Base-by-base conservation (phyloP, 2,888 invertebrate species). In the Punctoribates punctum region DNA sequence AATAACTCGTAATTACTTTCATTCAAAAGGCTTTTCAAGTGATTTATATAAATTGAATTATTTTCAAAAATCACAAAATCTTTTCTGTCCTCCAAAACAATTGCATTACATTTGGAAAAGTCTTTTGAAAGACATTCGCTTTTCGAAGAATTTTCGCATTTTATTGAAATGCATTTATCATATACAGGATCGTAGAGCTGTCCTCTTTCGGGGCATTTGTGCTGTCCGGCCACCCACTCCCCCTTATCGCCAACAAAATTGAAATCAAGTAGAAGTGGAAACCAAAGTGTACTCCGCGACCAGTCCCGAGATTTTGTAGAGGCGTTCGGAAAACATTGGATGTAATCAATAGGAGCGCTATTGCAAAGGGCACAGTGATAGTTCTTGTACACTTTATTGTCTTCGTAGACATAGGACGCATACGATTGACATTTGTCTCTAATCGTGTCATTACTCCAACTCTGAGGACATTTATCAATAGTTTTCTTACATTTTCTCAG, bases 31-130 rank as follows among this genome's bases (percentile, higher is more conserved):
- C 51, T 77, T 11, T 38, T 27, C 2, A 77, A 62, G 8, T 34
- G 9, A n/a, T 77, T 78, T 15, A 79, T 62, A n/a, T 74, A 76
- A 51, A 77, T 73, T 54, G 74, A 75, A 9, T 76, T 46, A 38
- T 79, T 77, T 1, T 62, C 3, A 9, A 74, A 23, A 9, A 78
- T 1, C 13, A 34, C 9, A 38, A 79, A 79, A 13, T 42, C 25
- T 0, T 74, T 54, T 20, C 25, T 51, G 8, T 23, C 60, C 3
- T 60, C 27, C 17, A 60, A 60, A 23, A 27, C 8, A 60, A 60
- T 11, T 23, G 60, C 60, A 23, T 20, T 23, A 60, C 60, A 60
- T 5, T 60, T 60, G 23, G 25, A 60, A 11, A 4, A 15, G 17
- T 48, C 48, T 4, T 17, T 15, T 4, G 17, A 11, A 48, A 13